Evolutionary conservation across 2,113 vertebrate genomes (phyloP), one percentile per base, ranked within the genome.

Genomic region (Serilophus lunatus): DNA sequence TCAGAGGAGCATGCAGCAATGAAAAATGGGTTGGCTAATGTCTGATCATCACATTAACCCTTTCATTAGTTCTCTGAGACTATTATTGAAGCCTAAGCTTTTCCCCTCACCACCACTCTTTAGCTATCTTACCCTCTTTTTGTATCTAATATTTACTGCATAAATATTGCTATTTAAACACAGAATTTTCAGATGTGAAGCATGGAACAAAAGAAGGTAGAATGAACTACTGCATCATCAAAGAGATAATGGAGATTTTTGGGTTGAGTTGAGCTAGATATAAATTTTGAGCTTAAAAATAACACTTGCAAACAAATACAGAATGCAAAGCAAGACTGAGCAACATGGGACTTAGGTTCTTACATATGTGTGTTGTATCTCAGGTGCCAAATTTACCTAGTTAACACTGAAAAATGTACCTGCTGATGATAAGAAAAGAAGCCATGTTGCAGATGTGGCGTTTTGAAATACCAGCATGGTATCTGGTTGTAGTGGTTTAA

Each of bases 361-460:
- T 81, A 38, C 3, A 33, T 45, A 53, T 4, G 6, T 33, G 2
- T 3, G 0, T 36, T 0, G 1, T 6, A 44, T 22, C 54, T 78
- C 53, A 78, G 28, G 31, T 28, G 9, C 22, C 7, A 29, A 51
- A 5, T 56, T 78, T 89, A 40, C 25, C 68, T 40, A 44, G 25
- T 75, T 26, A 31, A 12, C 31, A 18, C 33, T 71, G 33, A 72
- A 60, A 51, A 88, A 86, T 3, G 4, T 36, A 38, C 35, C 44
- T 91, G 33, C 4, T 40, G 44, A 47, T 24, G 25, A 47, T 54
- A 53, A 64, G 26, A 71, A 66, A 70, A 51, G 36, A 68, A 89
- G 11, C 5, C 35, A 36, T 4, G 2, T 16, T 50, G 35, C 42
- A 59, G 12, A 80, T 38, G 33, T 25, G 31, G 22, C 24, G 53